These are phyloP conservation scores for Agrilus cyanescens DNA, from an alignment of 2,888 invertebrate species.

Conservation along the genomic window DNA sequence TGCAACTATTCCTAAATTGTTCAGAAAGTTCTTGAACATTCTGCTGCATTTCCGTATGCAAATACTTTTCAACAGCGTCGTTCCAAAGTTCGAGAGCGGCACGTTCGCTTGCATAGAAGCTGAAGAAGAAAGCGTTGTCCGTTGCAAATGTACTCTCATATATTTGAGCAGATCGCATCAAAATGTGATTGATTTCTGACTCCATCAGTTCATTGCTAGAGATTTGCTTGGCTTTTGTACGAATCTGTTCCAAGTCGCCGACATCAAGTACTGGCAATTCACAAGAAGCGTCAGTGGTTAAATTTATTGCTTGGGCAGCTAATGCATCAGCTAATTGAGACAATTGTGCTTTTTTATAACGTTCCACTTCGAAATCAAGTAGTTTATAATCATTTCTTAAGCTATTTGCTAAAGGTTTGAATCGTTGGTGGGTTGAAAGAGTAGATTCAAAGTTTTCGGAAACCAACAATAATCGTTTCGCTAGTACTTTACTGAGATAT, in stretches of 20 bases:
- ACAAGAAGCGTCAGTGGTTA: constrained; percentile 39
- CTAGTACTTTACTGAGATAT: constrained; percentile 63
- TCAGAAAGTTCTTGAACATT: constrained; percentile 56
- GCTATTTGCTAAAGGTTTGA: constrained; percentile 12
- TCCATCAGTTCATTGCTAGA: constrained; percentile 65
- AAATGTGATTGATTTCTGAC: constrained; percentile 63
- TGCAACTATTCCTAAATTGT: constrained; percentile 52
- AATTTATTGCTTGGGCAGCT: constrained; percentile 56
- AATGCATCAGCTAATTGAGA: constrained; percentile 58
- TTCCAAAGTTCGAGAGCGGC: constrained; percentile 64
- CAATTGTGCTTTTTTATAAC: constrained; percentile 57
- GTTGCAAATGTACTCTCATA: constrained; percentile 46
- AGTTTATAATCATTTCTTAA: constrained; percentile 14
- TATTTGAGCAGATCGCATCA: constrained; percentile 55
- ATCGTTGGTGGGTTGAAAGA: constrained; percentile 4
- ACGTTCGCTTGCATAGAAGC: constrained; percentile 54
- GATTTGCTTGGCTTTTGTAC: constrained; percentile 62
- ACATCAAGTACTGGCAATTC: constrained; percentile 43
- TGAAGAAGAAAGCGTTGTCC: constrained; percentile 45
- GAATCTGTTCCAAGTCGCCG: constrained; percentile 60
- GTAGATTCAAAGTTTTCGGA: constrained; percentile 17
- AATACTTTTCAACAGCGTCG: constrained; percentile 57
- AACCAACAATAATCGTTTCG: constrained; percentile 48
- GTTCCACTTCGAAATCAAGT: constrained; percentile 17
- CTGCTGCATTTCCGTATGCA: constrained; percentile 60